Percentiles rank a stretch among this genome's conserved stretches.
Evolutionary conservation across 2,797 vertebrate species (phyloP).

Genomic region (Loriculus beryllinus): DNA sequence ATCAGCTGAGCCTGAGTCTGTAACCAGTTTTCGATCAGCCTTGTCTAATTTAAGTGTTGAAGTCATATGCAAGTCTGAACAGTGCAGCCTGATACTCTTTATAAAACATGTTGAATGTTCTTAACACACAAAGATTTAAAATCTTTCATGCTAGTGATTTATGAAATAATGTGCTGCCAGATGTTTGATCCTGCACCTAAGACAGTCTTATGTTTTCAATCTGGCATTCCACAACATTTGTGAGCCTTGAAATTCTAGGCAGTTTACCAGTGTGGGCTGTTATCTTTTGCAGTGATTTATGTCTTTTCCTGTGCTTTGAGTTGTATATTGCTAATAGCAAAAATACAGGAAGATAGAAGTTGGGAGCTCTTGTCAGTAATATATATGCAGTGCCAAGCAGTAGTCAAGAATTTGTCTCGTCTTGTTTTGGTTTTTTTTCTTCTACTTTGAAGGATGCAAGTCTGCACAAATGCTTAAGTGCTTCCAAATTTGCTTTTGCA

Average conservation of each 20-base stretch:
- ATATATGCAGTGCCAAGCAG: background rate
- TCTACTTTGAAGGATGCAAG: background rate
- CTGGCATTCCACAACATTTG: background rate
- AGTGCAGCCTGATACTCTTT: background rate
- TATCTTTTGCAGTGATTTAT: conserved; percentile 22
- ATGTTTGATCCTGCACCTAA: conserved; percentile 32
- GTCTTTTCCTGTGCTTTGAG: conserved; percentile 5
- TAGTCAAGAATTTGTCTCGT: conserved; percentile 31
- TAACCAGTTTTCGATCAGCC: conserved; percentile 24
- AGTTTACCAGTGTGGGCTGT: background rate
- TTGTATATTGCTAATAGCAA: background rate
- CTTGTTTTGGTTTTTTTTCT: background rate
- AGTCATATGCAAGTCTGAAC: conserved; percentile 3
- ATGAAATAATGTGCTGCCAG: background rate
- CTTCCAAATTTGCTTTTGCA: background rate
- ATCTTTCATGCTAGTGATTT: background rate
- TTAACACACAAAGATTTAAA: background rate
- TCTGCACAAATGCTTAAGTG: background rate
- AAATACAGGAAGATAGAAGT: background rate
- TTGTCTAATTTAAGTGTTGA: conserved; percentile 25
- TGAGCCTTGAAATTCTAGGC: conserved; percentile 4
- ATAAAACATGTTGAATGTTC: background rate
- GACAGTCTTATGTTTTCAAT: background rate
- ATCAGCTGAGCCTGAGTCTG: conserved; percentile 59
- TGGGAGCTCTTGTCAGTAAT: background rate